Conservation (phyloP, 1,140 invertebrate genomes). For the Zaprionus camerounensis region DNA sequence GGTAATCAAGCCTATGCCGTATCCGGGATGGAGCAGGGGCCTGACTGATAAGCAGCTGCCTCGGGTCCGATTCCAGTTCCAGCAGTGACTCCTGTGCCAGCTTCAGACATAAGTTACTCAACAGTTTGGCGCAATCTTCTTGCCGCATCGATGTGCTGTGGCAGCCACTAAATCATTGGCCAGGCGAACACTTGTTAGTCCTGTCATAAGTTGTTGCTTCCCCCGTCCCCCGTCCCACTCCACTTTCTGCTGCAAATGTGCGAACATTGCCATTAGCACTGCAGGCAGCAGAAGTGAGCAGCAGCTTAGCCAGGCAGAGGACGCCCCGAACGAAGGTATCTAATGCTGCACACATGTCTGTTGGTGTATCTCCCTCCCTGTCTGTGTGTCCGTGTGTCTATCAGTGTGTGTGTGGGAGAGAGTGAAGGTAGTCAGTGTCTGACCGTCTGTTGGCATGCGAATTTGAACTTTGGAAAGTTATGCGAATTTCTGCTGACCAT, state of each 20-base stretch:
- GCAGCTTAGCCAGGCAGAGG: slow-evolving; percentile 50
- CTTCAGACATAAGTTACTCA: slow-evolving; percentile 36
- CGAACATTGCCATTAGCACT: slow-evolving; percentile 69
- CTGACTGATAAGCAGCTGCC: background rate
- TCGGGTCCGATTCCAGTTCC: slow-evolving; percentile 14
- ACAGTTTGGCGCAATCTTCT: slow-evolving; percentile 35
- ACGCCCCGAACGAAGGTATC: slow-evolving; percentile 33
- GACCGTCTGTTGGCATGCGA: slow-evolving; percentile 57
- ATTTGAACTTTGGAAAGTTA: slow-evolving; percentile 75
- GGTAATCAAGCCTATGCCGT: slow-evolving; percentile 60
- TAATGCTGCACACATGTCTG: slow-evolving; percentile 1
- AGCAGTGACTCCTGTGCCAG: slow-evolving; percentile 46
- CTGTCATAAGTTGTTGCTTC: slow-evolving; percentile 49
- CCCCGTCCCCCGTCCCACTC: background rate
- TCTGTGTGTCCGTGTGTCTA: slow-evolving; percentile 32
- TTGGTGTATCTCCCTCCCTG: background rate
- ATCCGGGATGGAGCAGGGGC: background rate
- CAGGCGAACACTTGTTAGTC: slow-evolving; percentile 52
- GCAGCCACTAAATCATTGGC: slow-evolving; percentile 56
- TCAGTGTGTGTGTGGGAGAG: slow-evolving; percentile 29
- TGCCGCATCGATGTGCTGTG: slow-evolving; percentile 2
- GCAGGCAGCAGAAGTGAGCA: slow-evolving; percentile 50
- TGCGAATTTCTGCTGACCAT: slow-evolving; percentile 81
- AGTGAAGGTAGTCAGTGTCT: slow-evolving; percentile 33
- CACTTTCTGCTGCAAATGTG: slow-evolving; percentile 47